Evolutionary conservation across 2,113 vertebrate species (phyloP), one percentile per base, ranked within the genome.

Genomic region (Perognathus longimembris): DNA sequence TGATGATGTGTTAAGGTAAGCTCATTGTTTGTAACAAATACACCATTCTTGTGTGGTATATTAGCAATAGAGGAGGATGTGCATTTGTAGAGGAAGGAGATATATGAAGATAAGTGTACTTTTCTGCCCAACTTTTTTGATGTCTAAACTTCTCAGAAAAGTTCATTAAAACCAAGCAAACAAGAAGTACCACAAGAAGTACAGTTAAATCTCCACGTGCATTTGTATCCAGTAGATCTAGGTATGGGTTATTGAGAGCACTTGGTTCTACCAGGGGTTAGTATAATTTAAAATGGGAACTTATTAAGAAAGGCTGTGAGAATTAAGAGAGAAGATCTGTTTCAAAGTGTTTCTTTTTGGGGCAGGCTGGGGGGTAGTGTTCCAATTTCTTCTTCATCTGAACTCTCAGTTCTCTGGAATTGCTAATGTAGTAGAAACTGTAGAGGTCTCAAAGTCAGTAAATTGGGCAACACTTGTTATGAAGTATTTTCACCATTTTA

Each of bases 251-350:
- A 18, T 63, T 69, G 50, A 88, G 20, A 63, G 7, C 14, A 67
- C 77, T 87, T 93, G 28, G 42, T 89, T 87, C 71, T 83, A 57
- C 77, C 26, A 69, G 17, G 64, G 50, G 15, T 64, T 64, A 26
- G 26, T 40, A 64, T 40, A 28, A 71, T 71, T 80, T 40, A 89
- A 91, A 63, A 54, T n/a, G n/a, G n/a, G n/a, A n/a, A n/a, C n/a
- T n/a, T n/a, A n/a, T n/a, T n/a, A n/a, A n/a, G n/a, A n/a, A n/a
- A n/a, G n/a, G n/a, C n/a, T n/a, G n/a, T n/a, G n/a, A n/a, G n/a
- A n/a, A n/a, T n/a, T n/a, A n/a, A n/a, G n/a, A n/a, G n/a, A 54
- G 73, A 14, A 74, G n/a, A 38, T 54, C 14, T 84, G 79, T 76
- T 28, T 54, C 50, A 83, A 28, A n/a, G 26, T 11, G 18, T 64